Base-by-base conservation (phyloP, 2,888 invertebrate species). In the Ellobium chinense region DNA sequence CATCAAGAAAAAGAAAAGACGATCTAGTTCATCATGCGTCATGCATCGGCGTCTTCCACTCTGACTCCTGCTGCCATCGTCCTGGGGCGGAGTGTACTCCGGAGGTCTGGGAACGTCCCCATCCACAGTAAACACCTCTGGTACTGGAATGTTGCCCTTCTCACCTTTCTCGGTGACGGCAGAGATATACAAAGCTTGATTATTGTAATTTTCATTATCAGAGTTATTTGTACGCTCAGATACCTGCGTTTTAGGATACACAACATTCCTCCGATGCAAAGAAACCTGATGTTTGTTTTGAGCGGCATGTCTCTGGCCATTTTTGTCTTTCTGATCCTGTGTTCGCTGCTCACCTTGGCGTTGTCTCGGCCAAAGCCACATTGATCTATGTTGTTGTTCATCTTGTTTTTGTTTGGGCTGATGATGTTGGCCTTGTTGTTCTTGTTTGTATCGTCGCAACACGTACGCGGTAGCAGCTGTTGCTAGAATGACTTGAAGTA, bases 381-480 rank as follows among this genome's bases (percentile, higher is more conserved):
- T 18, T 46, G 9, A 18, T 46, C 46, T 7, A 46, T 46, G 7
- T 46, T 7, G 46, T 46, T 46, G 46, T 18, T 46, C 9, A 7
- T 46, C 9, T 46, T 46, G 46, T n/a, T n/a, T n/a, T n/a, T 9
- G 31, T n/a, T 1, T 21, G 0, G 7, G 1, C 14, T 3, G 14
- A 7, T 46, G 58, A 21, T 2, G 7, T n/a, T 69, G n/a, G 14
- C n/a, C 9, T 27, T 34, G 24, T 1, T 37, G 39, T 24, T 75
- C 34, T 58, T 60, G 27, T 18, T 39, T 68, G 69, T 77, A 77
- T 31, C 62, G 34, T 34, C 54, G 24, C n/a, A 77, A 27, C n/a
- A 77, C 77, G 21, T 69, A 39, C 1, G 69, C 69, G 2, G 77
- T 77, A 2, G 77, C 77, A 7, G 29, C 62, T 3, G 77, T 77